Percentiles rank a stretch among this genome's conserved stretches.
phyloP scores from a whole-genome alignment of 2,888 invertebrate genomes.

The Cactoblastis cactorum region DNA sequence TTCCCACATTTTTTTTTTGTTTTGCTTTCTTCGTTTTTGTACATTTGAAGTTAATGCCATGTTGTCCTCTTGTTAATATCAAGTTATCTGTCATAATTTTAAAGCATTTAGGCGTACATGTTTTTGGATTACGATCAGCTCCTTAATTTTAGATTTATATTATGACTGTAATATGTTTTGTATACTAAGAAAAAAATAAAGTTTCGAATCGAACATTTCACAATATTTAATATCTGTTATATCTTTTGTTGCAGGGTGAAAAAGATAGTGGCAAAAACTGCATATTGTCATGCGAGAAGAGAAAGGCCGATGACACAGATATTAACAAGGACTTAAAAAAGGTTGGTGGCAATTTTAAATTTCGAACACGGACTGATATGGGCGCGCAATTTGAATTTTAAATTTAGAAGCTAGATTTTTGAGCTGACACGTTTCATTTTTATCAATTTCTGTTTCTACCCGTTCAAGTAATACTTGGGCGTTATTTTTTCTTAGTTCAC shows the following conservation, averaged over 20 bases:
- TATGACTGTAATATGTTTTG: no score
- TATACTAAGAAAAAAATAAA: no score
- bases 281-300: slow-evolving; percentile 85
- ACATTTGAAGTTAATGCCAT: no score
- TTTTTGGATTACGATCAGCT: no score
- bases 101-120: no score
- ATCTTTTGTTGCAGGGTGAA: slow-evolving; percentile 73
- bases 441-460: background rate
- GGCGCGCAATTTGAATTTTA: slow-evolving; percentile 22
- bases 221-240: background rate
- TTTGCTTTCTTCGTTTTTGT: no score
- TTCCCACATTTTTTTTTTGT: no score
- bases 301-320: slow-evolving; percentile 90
- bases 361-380: background rate
- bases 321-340: slow-evolving; percentile 92
- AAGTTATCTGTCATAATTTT: no score
- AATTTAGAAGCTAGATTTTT: slow-evolving; percentile 15
- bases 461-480: no score
- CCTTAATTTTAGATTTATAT: no score
- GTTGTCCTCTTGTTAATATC: no score
- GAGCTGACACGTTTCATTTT: background rate
- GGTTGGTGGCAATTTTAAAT: slow-evolving; percentile 69
- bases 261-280: slow-evolving; percentile 82
- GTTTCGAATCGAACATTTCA: background rate
- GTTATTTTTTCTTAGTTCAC: background rate